These are phyloP conservation scores for Petroica traversi DNA, from an alignment of 2,113 vertebrate genomes.

Conservation along the genomic window DNA sequence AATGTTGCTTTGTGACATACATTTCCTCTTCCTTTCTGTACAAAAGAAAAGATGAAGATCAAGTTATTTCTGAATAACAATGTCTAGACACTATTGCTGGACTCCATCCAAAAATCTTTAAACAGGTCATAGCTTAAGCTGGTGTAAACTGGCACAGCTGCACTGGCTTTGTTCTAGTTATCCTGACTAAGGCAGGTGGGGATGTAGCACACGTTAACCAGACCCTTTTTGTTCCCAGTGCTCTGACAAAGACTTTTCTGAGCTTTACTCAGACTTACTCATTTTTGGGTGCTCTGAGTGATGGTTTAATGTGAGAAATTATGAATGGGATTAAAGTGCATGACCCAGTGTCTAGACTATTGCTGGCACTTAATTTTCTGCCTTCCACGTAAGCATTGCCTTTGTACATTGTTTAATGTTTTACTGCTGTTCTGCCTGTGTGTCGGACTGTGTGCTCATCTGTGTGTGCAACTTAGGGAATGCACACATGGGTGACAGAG, in stretches of 20 bases:
- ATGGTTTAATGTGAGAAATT: not conserved
- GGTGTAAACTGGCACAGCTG: conserved; percentile 8
- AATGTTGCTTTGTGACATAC: conserved; percentile 43
- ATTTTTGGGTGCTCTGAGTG: not conserved
- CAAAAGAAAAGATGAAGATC: conserved; percentile 42
- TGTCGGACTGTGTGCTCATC: not conserved
- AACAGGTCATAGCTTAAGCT: conserved; percentile 11
- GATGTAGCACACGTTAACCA: not conserved
- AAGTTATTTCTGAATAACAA: conserved; percentile 48
- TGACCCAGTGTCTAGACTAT: not conserved
- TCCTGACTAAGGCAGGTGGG: conserved; percentile 23
- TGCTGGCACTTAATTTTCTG: not conserved
- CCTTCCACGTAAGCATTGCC: not conserved
- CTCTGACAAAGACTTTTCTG: not conserved
- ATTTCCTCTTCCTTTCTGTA: conserved; percentile 53
- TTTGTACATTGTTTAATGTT: not conserved
- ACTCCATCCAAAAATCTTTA: conserved; percentile 17
- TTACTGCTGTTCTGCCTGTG: not conserved
- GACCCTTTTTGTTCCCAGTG: not conserved
- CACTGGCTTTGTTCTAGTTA: conserved; percentile 19
- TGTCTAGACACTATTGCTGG: conserved; percentile 41
- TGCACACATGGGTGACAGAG: not conserved
- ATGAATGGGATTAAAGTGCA: not conserved
- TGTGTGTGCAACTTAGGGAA: not conserved
- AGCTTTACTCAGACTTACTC: not conserved